These are phyloP conservation scores for Morone chrysops DNA, from an alignment of 2,113 vertebrate genomes.

Conservation along the genomic window DNA sequence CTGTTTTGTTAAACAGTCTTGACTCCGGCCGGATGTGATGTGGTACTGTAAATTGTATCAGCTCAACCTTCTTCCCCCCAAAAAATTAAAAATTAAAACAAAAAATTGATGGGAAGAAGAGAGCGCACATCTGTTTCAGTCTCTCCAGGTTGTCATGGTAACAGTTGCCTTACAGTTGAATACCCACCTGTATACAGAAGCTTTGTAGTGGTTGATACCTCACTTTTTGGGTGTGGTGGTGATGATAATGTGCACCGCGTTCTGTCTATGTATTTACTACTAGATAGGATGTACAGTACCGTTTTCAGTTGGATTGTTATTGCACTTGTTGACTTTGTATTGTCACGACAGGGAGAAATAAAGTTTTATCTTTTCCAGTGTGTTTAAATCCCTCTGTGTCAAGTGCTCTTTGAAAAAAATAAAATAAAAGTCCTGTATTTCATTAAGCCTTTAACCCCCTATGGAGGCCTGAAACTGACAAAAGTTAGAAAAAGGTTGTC, in stretches of 20 bases:
- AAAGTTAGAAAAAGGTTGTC: neutral
- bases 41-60: conserved; percentile 74
- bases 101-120: conserved; percentile 27
- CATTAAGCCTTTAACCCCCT: neutral
- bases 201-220: conserved; percentile 82
- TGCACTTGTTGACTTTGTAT: conserved; percentile 88
- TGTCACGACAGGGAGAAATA: conserved; percentile 83
- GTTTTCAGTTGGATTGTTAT: conserved; percentile 80
- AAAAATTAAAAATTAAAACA: neutral
- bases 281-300: conserved; percentile 77
- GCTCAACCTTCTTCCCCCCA: conserved; percentile 56
- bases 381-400: conserved; percentile 78
- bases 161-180: conserved; percentile 86
- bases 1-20: conserved; percentile 70
- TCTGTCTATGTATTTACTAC: conserved; percentile 79
- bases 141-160: conserved; percentile 80
- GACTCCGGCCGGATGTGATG: conserved; percentile 70
- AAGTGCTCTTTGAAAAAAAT: conserved; percentile 33
- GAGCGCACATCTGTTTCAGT: conserved; percentile 66
- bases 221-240: conserved; percentile 77
- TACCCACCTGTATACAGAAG: conserved; percentile 80
- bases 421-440: neutral
- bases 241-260: conserved; percentile 62
- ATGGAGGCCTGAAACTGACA: neutral
- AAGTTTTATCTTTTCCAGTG: conserved; percentile 85